Percentiles rank a stretch among this genome's conserved stretches.
These are phyloP conservation scores for Cardiocondyla obscurior DNA, from an alignment of 1,140 invertebrate species.

Conservation along the genomic window DNA sequence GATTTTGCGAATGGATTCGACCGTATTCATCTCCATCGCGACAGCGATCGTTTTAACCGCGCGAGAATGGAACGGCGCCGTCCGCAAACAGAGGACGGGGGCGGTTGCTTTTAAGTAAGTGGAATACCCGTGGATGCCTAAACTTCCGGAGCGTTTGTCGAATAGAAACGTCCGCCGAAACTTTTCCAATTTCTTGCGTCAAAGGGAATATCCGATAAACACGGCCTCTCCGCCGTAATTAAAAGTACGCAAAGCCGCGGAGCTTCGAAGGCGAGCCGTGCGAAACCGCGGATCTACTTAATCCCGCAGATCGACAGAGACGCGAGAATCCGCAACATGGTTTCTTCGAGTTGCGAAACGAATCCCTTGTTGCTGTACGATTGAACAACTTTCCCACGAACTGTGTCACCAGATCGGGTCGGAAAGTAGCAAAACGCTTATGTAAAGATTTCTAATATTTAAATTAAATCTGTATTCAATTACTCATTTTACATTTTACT, in stretches of 20 bases:
- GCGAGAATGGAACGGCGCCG: conserved; percentile 18
- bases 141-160: conserved; percentile 1
- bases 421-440: background rate
- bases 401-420: background rate
- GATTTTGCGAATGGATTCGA: conserved; percentile 28
- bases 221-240: conserved; percentile 58
- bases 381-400: background rate
- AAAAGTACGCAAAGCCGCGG: conserved; percentile 48
- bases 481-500: background rate
- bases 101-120: conserved; percentile 54
- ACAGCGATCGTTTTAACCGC: background rate
- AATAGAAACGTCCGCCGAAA: conserved; percentile 53
- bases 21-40: conserved; percentile 44
- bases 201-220: conserved; percentile 67
- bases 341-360: background rate
- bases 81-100: conserved; percentile 39
- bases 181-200: conserved; percentile 71
- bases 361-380: background rate
- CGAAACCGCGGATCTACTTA: conserved; percentile 44
- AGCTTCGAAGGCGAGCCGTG: background rate
- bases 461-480: background rate
- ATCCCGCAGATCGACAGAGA: conserved; percentile 24
- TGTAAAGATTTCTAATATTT: background rate
- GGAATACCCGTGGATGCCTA: background rate
- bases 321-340: background rate